phyloP scores from a whole-genome alignment of 1,140 invertebrate genomes.

The Mycetomoellerius zeteki region DNA sequence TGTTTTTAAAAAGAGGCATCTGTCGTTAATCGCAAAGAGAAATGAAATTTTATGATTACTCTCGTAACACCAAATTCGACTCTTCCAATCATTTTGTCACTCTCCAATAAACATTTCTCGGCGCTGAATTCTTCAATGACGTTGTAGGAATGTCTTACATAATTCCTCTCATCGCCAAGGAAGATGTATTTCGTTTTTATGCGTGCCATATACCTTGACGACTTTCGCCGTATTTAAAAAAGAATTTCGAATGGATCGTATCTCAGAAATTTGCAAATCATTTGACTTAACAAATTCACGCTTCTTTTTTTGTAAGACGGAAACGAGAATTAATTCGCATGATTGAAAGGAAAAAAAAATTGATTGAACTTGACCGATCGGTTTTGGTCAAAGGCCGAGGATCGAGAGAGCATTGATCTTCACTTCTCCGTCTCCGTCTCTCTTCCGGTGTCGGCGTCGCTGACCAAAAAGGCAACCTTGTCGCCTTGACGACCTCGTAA shows the following conservation, averaged over 20 bases:
- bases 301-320: background rate
- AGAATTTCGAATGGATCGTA: background rate
- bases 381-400: background rate
- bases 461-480: conserved; percentile 69
- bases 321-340: background rate
- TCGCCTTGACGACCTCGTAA: conserved; percentile 79
- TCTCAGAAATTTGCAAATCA: background rate
- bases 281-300: background rate
- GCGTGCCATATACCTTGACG: background rate
- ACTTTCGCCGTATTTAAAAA: conserved; percentile 32
- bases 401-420: conserved; percentile 55
- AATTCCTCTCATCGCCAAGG: conserved; percentile 13
- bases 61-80: conserved; percentile 12
- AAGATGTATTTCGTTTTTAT: conserved; percentile 8
- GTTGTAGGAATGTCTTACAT: conserved; percentile 16
- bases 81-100: conserved; percentile 16
- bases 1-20: background rate
- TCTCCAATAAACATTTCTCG: background rate
- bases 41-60: conserved; percentile 25
- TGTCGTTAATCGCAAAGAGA: background rate
- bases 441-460: background rate
- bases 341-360: background rate
- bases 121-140: background rate
- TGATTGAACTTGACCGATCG: conserved; percentile 66
- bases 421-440: background rate